Evolutionary conservation across 2,797 vertebrate genomes (phyloP).

Genomic region (Pseudopleuronectes americanus): DNA sequence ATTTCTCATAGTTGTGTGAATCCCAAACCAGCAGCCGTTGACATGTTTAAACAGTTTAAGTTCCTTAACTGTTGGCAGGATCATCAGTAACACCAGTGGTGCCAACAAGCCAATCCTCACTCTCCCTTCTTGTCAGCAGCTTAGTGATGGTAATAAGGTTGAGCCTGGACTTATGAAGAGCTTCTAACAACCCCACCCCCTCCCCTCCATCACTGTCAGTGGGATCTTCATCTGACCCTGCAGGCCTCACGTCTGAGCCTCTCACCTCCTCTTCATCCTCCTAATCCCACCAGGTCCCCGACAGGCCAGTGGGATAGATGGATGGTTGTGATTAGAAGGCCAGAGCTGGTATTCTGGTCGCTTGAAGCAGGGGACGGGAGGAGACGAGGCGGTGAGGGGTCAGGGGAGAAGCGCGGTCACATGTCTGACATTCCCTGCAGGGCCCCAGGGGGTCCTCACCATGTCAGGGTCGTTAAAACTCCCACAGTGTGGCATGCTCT

Average conservation of each 20-base stretch:
- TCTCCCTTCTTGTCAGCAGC: constrained; percentile 28
- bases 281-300: constrained; percentile 12
- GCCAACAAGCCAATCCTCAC: neutral
- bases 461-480: constrained; percentile 41
- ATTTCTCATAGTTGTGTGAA: neutral
- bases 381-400: constrained; percentile 18
- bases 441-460: constrained; percentile 33
- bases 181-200: constrained; percentile 4
- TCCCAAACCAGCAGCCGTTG: neutral
- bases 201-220: constrained; percentile 10
- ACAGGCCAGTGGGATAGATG: neutral
- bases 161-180: neutral
- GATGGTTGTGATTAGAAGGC: constrained; percentile 11
- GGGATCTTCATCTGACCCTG: constrained; percentile 21
- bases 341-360: constrained; percentile 12
- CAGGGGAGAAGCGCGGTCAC: constrained; percentile 38
- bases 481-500: constrained; percentile 10
- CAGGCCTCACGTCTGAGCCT: constrained; percentile 28
- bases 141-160: constrained; percentile 1
- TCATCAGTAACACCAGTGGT: neutral
- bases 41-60: neutral
- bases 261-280: constrained; percentile 24
- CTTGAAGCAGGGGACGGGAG: constrained; percentile 19
- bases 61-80: neutral
- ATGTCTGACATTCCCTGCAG: constrained; percentile 68